Evolutionary conservation across 2,888 invertebrate species (phyloP), one percentile per base, ranked within the genome.

Genomic region (Leptopilina drosophilae): DNA sequence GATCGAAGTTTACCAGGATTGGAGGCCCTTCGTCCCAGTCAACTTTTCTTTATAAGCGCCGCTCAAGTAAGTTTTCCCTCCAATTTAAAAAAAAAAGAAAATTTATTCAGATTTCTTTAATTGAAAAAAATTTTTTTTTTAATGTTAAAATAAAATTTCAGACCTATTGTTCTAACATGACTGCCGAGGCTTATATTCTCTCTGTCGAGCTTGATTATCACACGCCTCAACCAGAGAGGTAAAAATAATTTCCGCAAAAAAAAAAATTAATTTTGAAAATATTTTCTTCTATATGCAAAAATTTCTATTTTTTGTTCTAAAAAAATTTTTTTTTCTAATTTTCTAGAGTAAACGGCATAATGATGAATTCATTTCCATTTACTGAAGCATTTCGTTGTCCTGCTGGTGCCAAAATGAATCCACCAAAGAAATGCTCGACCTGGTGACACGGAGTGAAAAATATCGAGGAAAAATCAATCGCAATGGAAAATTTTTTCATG

Each of bases 201-300:
- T 91, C 92, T 66, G 91, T 93, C 78, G 93, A 93, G 87, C 90
- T 93, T 83, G 93, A 93, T 86, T 93, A 93, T 84, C 93, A 93
- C 84, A 92, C 93, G 59, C 93, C 93, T 59, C 92, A 92, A 82
- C 93, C 93, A 59, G 93, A 93, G 87, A 92, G 93, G 93, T 93
- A 85, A 65, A 56, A 53, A 11, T 33, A 14, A 77, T 46, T 33
- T 42, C 7, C 2, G 14, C 11, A 56, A 56, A 56, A 56, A 56
- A 14, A 56, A 42, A 8, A 8, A 7, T 7, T 42, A 42, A 42
- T 42, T 42, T 42, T 5, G 33, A 3, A 33, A 33, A 33, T 2
- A 2, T 33, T 33, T 33, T 33, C 33, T 33, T 33, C 3, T 33
- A 33, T 4, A 33, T 4, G 5, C 33, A 33, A 33, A 33, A 33